phyloP scores from a whole-genome alignment of 2,113 vertebrate species.

The Atrichornis clamosus region DNA sequence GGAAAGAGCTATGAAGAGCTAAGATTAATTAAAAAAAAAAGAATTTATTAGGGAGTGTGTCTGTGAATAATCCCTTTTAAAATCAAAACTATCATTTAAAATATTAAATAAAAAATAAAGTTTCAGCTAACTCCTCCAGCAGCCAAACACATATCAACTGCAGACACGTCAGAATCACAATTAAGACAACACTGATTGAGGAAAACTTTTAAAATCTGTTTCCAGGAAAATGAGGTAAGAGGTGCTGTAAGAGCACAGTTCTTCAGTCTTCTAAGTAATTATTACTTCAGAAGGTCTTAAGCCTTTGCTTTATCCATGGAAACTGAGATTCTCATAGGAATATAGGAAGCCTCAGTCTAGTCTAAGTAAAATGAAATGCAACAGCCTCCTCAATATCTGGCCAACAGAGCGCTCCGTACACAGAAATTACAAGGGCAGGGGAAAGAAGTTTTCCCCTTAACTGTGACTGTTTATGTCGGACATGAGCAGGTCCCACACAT shows the following conservation, averaged over 20 bases:
- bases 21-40: neutral
- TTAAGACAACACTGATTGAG: neutral
- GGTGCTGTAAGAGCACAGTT: neutral
- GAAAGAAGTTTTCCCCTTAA: neutral
- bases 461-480: neutral
- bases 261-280: neutral
- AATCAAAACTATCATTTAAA: neutral
- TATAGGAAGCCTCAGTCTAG: neutral
- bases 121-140: neutral
- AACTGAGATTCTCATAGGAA: neutral
- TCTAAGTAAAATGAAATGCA: neutral
- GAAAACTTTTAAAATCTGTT: neutral
- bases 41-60: rapidly evolving
- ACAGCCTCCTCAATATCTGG: neutral
- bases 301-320: neutral
- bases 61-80: neutral
- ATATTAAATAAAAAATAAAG: neutral
- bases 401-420: neutral
- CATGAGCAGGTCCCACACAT: neutral
- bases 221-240: neutral
- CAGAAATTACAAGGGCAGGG: neutral
- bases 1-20: neutral
- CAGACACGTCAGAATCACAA: neutral
- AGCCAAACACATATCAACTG: neutral
- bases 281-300: slow-evolving; percentile 36